These are phyloP conservation scores for Toxostoma redivivum DNA, from an alignment of 2,113 vertebrate genomes.

Conservation along the genomic window DNA sequence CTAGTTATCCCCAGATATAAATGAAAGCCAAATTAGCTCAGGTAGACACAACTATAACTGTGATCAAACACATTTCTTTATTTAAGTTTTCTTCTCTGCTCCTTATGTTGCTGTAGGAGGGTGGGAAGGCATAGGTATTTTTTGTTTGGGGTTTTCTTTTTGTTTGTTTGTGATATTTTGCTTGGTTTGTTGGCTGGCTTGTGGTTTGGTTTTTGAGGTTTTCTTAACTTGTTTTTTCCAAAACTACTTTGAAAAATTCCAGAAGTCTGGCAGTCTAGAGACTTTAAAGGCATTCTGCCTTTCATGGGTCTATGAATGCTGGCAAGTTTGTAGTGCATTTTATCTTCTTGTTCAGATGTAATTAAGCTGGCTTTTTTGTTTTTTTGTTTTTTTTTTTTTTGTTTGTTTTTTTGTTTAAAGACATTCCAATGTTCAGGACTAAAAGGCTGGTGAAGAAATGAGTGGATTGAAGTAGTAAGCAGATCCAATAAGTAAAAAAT, in stretches of 20 bases:
- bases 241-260: neutral
- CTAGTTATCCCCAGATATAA: neutral
- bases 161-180: neutral
- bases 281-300: neutral
- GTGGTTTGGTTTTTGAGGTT: neutral
- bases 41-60: neutral
- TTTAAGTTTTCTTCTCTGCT: neutral
- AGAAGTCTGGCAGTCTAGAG: neutral
- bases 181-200: neutral
- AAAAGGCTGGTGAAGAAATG: neutral
- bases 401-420: neutral
- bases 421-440: neutral
- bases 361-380: neutral
- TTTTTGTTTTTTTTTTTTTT: neutral
- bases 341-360: neutral
- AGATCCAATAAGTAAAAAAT: neutral
- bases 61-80: neutral
- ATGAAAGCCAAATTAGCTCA: neutral
- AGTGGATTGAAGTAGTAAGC: neutral
- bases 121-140: neutral
- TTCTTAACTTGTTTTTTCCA: neutral
- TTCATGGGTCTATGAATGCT: neutral
- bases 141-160: neutral
- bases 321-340: neutral
- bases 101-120: fast-evolving